Conservation (phyloP, 2,888 invertebrate genomes). For the Fragum sueziense region DNA sequence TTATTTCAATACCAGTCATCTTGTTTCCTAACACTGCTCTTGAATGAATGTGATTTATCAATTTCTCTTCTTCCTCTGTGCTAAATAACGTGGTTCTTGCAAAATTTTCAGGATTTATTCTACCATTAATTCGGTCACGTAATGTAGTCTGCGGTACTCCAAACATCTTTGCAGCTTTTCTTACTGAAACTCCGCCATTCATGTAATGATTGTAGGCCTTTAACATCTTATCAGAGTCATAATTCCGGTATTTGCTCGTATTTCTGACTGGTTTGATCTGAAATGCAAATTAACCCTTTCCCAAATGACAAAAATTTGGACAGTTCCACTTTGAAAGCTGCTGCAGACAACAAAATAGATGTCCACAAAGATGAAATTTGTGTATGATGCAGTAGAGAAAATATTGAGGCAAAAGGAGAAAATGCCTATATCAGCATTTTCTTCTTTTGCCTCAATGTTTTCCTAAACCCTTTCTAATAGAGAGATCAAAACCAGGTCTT, state of each 20-base stretch:
- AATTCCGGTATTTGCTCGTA: neutral
- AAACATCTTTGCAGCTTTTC: conserved; percentile 17
- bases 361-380: too few species aligned
- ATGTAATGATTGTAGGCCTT: neutral
- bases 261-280: conserved; percentile 3
- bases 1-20: neutral
- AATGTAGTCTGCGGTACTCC: conserved; percentile 20
- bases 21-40: conserved; percentile 13
- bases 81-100: conserved; percentile 17
- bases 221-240: neutral
- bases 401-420: too few species aligned
- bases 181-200: neutral
- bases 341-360: too few species aligned
- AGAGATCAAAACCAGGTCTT: too few species aligned
- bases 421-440: too few species aligned
- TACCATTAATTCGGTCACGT: conserved; percentile 2
- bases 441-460: too few species aligned
- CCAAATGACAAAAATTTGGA: too few species aligned
- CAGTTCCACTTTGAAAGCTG: too few species aligned
- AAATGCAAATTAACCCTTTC: neutral
- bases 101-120: conserved; percentile 17
- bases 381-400: too few species aligned
- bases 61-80: conserved; percentile 17
- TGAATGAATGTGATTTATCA: conserved; percentile 10
- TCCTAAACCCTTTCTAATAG: too few species aligned